Conservation (phyloP, 1,140 invertebrate genomes). For the Philaenus spumarius region DNA sequence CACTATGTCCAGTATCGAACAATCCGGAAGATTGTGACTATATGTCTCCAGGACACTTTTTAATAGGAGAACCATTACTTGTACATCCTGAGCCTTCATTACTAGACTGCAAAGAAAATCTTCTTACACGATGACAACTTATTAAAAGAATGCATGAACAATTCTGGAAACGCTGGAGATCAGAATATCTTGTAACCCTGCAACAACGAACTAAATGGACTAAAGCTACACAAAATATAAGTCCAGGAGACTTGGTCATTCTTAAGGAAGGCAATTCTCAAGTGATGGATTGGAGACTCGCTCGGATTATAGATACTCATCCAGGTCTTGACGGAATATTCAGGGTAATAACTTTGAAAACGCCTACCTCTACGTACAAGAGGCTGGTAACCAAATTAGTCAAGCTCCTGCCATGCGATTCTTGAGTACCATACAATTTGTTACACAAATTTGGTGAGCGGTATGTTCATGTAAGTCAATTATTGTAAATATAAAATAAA, state of each 20-base stretch:
- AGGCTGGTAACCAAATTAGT: no score
- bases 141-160: slow-evolving; percentile 27
- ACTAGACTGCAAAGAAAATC: slow-evolving; percentile 16
- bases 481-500: no score
- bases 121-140: slow-evolving; percentile 25
- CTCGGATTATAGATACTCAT: slow-evolving; percentile 21
- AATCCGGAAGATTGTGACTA: slow-evolving; percentile 21
- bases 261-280: no score
- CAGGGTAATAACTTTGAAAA: slow-evolving; percentile 28
- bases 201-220: slow-evolving; percentile 32
- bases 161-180: slow-evolving; percentile 37
- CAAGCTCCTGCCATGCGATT: no score
- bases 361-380: no score
- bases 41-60: no score
- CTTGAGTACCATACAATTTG: no score
- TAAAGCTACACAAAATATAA: slow-evolving; percentile 4
- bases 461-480: no score
- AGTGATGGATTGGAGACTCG: slow-evolving; percentile 26
- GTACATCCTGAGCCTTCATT: slow-evolving; percentile 19
- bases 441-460: no score
- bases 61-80: slow-evolving; percentile 29
- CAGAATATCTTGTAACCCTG: slow-evolving; percentile 33
- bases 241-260: slow-evolving; percentile 23
- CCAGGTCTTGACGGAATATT: slow-evolving; percentile 27
- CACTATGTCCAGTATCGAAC: slow-evolving; percentile 21